A percentile compares a stretch with the other conserved stretches of the same genome.
Evolutionary conservation across 2,797 vertebrate species (phyloP).

Genomic region (Onychomys leucogaster): DNA sequence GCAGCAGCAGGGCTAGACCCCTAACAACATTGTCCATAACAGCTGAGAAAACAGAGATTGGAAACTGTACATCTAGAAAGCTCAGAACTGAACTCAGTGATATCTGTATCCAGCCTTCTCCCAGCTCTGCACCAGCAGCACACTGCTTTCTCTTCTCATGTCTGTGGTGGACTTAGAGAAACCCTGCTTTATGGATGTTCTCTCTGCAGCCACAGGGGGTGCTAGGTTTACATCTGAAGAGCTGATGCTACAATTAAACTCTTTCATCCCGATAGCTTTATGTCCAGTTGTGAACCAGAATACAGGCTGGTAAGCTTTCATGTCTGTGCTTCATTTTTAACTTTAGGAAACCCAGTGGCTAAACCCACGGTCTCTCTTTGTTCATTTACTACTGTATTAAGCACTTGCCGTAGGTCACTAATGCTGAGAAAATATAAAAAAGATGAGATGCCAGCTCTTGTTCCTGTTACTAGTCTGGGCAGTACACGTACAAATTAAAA

Average conservation of each 20-base stretch:
- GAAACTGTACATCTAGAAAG: background rate
- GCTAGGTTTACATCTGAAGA: background rate
- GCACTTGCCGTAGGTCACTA: background rate
- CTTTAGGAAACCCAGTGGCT: conserved; percentile 12
- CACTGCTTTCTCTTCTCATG: background rate
- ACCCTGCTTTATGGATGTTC: background rate
- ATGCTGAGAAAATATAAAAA: conserved; percentile 45
- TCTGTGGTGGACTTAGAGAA: background rate
- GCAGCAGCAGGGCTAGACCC: background rate
- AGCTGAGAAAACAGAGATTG: background rate
- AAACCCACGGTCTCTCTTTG: background rate
- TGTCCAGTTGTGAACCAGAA: background rate
- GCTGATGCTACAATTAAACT: background rate
- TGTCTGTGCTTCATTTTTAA: background rate
- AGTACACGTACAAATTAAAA: conserved; percentile 59
- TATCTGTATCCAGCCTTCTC: background rate
- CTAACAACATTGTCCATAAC: background rate
- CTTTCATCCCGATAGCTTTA: conserved; percentile 22
- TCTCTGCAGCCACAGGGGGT: background rate
- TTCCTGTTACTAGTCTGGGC: conserved; percentile 51
- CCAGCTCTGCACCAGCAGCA: background rate
- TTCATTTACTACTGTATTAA: conserved; percentile 43
- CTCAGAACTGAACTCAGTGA: background rate
- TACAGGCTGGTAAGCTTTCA: background rate
- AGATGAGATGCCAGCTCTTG: conserved; percentile 1